Conservation (phyloP, 2,888 invertebrate species). For the Leptopilina drosophilae region DNA sequence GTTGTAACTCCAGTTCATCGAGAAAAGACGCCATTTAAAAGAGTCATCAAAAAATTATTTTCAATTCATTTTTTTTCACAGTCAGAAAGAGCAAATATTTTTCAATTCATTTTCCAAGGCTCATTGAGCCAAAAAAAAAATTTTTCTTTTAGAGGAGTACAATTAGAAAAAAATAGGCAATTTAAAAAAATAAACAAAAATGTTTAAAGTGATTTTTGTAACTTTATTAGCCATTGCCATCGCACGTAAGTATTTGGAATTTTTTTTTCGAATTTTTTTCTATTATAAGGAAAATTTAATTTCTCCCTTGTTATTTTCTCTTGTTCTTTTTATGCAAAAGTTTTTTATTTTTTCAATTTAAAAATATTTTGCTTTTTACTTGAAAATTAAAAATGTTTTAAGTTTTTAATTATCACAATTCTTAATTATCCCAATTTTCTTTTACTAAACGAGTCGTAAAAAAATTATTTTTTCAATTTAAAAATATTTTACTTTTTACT, state of each 20-base stretch:
- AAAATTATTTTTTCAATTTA: no score
- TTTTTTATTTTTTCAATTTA: no score
- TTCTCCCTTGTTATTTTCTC: no score
- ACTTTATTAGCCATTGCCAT: conserved; percentile 61
- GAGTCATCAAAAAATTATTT: conserved; percentile 61
- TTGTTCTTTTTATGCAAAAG: no score
- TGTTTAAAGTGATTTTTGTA: conserved; percentile 64
- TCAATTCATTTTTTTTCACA: conserved; percentile 4
- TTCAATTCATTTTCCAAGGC: conserved; percentile 9
- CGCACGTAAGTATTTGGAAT: conserved; percentile 65
- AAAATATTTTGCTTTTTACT: no score
- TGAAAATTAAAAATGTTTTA: no score
- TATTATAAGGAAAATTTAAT: no score
- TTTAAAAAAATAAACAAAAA: conserved; percentile 46
- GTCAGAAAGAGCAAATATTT: background rate
- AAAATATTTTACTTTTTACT: no score
- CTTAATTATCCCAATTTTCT: no score
- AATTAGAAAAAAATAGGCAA: background rate
- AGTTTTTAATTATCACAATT: no score
- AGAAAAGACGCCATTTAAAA: conserved; percentile 69
- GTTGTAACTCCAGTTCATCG: conserved; percentile 71
- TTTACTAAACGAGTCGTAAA: no score
- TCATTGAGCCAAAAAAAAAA: conserved; percentile 1
- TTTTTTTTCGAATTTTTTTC: conserved; percentile 8
- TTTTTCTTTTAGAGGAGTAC: no score